phyloP scores from a whole-genome alignment of 2,888 invertebrate species.

The Camponotus fellah region DNA sequence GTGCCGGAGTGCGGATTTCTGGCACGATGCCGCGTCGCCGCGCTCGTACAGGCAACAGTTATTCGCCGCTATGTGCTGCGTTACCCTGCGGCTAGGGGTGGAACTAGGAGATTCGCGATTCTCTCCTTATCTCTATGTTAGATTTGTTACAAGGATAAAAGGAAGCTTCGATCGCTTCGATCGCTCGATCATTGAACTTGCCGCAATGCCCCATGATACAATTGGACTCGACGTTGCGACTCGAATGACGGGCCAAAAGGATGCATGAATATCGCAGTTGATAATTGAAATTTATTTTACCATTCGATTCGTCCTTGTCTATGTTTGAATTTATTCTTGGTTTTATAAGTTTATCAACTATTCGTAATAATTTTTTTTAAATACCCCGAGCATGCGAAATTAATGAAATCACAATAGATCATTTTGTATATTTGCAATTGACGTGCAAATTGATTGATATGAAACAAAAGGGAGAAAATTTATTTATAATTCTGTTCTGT shows the following conservation, averaged over 20 bases:
- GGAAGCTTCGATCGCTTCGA: constrained; percentile 27
- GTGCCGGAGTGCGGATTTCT: constrained; percentile 78
- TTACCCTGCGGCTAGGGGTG: constrained; percentile 70
- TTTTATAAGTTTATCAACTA: constrained; percentile 14
- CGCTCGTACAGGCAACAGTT: constrained; percentile 76
- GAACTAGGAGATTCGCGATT: constrained; percentile 57
- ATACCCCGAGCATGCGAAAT: not conserved
- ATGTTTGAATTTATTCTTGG: not conserved
- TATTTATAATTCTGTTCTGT: not conserved
- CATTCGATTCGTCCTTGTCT: not conserved
- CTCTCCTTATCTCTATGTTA: constrained; percentile 33
- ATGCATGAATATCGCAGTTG: not conserved
- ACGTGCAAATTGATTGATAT: not conserved
- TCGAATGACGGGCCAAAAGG: not conserved
- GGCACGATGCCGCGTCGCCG: constrained; percentile 84
- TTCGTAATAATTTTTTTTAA: not conserved
- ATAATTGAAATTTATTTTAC: not conserved
- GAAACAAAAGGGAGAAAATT: not conserved
- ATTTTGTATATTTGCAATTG: not conserved
- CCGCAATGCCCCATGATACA: not conserved
- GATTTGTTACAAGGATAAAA: constrained; percentile 12
- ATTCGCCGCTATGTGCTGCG: constrained; percentile 70
- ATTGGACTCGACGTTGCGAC: not conserved
- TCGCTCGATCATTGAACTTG: not conserved
- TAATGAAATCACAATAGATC: constrained; percentile 20